Base-by-base conservation (phyloP, 1,140 invertebrate species). In the Nasonia longicornis region DNA sequence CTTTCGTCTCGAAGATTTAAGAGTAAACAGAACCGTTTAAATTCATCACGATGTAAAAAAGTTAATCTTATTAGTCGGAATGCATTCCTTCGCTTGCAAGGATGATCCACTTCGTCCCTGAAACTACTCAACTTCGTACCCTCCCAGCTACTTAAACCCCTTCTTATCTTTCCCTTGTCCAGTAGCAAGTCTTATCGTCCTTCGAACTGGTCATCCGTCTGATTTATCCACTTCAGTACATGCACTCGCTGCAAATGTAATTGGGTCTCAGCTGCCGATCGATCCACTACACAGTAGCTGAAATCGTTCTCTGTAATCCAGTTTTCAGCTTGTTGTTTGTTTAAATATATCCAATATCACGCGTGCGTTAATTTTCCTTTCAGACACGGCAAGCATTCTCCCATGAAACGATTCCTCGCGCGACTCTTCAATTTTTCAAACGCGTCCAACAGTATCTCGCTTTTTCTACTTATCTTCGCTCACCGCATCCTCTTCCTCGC, bases 161-260 rank as follows among this genome's bases (percentile, higher is more conserved):
- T 72, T 20, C 29, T 35, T 72, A 45, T 72, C 77, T 79, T 31
- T 71, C 4, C 3, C 69, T 58, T 45, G 12, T 16, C 63, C 42
- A 14, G 22, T 16, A 12, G 26, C 64, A 7, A 16, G 1, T n/a
- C 77, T 79, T 72, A 71, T 72, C 45, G 67, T 29, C 31, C 58
- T 14, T 48, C 69, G 48, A 72, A 71, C 58, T 72, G 67, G 45
- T 52, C 67, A 79, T 79, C 48, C 76, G 29, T 71, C 10, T 58
- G 52, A 77, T 64, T 31, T 66, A 16, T 72, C 45, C 67, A 72
- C 8, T 72, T 38, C 29, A 0, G 16, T 58, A 58, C n/a, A 7
- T 42, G 52, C 52, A 20, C 58, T 8, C 75, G 52, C 48, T 66
- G 26, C 73, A 58, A 52, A 71, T 73, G 78, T 73, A 80, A 80